Evolutionary conservation across 2,797 vertebrate species (phyloP), one percentile per base, ranked within the genome.

Genomic region (Leptodactylus fallax): DNA sequence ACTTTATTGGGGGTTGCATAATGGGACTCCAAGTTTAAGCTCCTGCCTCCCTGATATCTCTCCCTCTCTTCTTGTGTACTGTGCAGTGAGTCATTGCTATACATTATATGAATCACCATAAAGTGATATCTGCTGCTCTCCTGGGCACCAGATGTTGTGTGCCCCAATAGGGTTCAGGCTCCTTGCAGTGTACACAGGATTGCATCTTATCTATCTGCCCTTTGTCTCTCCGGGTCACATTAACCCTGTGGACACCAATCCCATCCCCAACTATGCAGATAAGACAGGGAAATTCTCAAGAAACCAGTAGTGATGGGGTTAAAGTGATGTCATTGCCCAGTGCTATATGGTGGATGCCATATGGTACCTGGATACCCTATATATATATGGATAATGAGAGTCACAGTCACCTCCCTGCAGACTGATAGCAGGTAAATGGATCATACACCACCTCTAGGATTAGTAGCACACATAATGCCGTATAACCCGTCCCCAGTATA

Each of bases 401-500:
- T 1, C 36, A 36, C 14, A 25, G 9, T 10, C 17, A 56, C 53
- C 72, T 17, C 47, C 47, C 63, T 47, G 8, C 47, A 21, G 49
- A 63, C 47, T 23, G 65, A 71, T 3, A 58, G 11, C 85, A 86
- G 85, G 85, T 86, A 21, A 71, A 77, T 79, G 45, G n/a, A 14
- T 74, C 69, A 3, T 47, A 14, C 27, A 1, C 8, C 36, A 21
- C 16, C 51, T 17, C 7, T 7, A 25, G 51, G 47, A 53, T 17
- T 36, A 36, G 36, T 12, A 7, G 36, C 12, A 2, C 0, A 4
- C 9, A 47, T 21, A 45, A 47, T 4, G 36, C 36, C 4, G 36
- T 36, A 36, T 36, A 4, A 36, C 36, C 36, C 36, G 4, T 36
- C 36, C 36, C 36, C 36, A 36, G 4, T 36, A 36, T 36, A 36